Evolutionary conservation across 64 coral and sea anemone genomes (phyloP).

Genomic region (Acropora yongei): DNA sequence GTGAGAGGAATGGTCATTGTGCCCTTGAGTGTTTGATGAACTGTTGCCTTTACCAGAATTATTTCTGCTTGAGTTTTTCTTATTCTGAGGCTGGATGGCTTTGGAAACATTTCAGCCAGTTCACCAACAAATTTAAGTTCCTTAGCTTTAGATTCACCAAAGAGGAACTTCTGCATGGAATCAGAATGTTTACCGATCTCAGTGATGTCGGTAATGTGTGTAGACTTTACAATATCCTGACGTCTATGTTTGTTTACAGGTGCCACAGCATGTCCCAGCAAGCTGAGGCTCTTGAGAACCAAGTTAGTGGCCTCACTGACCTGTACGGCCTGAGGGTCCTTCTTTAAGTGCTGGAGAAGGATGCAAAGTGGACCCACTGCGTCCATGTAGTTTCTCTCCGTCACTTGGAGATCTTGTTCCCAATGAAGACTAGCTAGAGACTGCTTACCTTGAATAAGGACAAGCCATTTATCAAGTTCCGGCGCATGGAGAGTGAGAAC

Average conservation of each 20-base stretch:
- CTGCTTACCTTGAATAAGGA: too few species aligned
- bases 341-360: background rate
- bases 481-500: background rate
- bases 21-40: background rate
- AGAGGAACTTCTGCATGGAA: constrained; percentile 24
- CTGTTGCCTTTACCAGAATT: background rate
- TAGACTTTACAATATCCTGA: background rate
- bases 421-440: background rate
- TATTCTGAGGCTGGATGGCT: background rate
- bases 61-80: background rate
- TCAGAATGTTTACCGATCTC: constrained; percentile 13
- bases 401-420: background rate
- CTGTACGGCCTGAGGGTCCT: background rate
- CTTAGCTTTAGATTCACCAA: constrained; percentile 9
- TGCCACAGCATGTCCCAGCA: background rate
- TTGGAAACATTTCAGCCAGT: constrained; percentile 1
- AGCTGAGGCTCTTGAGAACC: background rate
- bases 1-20: background rate
- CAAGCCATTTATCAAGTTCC: background rate
- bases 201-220: constrained; percentile 6
- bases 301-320: background rate
- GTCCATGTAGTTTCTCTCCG: background rate
- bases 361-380: background rate
- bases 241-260: background rate
- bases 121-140: constrained; percentile 28